Evolutionary conservation across 2,888 invertebrate genomes (phyloP).

Genomic region (Catocala fraxini): DNA sequence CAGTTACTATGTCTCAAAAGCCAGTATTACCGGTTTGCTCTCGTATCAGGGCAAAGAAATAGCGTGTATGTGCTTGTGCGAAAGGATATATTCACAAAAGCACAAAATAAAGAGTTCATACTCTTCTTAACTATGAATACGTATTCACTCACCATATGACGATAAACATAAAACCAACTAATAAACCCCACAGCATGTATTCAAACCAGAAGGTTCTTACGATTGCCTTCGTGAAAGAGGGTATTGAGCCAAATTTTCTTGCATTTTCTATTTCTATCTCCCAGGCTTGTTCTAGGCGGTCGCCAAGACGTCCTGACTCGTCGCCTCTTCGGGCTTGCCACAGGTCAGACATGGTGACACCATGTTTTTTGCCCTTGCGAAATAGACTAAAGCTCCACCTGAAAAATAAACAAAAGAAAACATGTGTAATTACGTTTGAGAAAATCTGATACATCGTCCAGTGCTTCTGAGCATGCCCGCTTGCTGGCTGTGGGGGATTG

Average conservation of each 20-base stretch:
- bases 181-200: constrained; percentile 81
- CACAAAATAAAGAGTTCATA: no score
- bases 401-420: constrained; percentile 37
- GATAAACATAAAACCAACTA: constrained; percentile 54
- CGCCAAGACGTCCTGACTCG: constrained; percentile 85
- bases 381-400: constrained; percentile 74
- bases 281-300: constrained; percentile 88
- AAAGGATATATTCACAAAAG: no score
- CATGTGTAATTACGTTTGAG: no score
- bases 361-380: constrained; percentile 85
- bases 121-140: no score
- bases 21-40: no score
- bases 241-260: constrained; percentile 68
- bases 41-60: no score
- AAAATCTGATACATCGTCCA: no score
- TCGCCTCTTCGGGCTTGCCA: constrained; percentile 86
- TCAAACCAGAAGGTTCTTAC: constrained; percentile 82
- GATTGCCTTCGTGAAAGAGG: constrained; percentile 84
- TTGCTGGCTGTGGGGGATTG: no score
- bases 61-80: no score
- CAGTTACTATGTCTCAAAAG: no score
- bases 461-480: no score
- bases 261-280: constrained; percentile 76
- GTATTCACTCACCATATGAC: constrained; percentile 30
- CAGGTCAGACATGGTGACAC: constrained; percentile 87